phyloP scores from a whole-genome alignment of 2,888 invertebrate species.

The Ornithoptera alexandrae region DNA sequence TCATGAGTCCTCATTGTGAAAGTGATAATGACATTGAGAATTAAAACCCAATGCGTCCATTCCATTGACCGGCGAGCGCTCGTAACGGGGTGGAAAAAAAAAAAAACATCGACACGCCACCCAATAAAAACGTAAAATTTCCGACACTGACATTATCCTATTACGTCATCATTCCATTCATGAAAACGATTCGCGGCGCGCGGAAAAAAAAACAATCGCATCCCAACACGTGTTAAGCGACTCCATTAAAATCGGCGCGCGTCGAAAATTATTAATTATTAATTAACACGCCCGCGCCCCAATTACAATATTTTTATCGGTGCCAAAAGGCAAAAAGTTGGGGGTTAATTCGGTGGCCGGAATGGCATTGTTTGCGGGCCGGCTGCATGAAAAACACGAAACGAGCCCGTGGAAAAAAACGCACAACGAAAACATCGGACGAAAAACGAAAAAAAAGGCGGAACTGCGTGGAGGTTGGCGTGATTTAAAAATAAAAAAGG shows the following conservation, averaged over 20 bases:
- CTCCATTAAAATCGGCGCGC: slow-evolving; percentile 65
- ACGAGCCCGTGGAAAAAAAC: slow-evolving; percentile 64
- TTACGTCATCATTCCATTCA: slow-evolving; percentile 80
- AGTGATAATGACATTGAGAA: slow-evolving; percentile 80
- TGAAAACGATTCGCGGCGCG: slow-evolving; percentile 66
- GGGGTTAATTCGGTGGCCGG: slow-evolving; percentile 76
- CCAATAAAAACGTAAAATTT: slow-evolving; percentile 79
- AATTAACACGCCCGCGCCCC: slow-evolving; percentile 70
- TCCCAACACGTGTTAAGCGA: slow-evolving; percentile 74
- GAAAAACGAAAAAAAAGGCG: slow-evolving; percentile 51
- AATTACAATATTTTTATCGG: slow-evolving; percentile 80
- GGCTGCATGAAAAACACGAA: slow-evolving; percentile 71
- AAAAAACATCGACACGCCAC: slow-evolving; percentile 67
- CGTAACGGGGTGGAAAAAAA: slow-evolving; percentile 44
- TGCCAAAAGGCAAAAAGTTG: slow-evolving; percentile 74
- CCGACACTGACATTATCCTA: slow-evolving; percentile 77
- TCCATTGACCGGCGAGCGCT: slow-evolving; percentile 70
- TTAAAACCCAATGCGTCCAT: slow-evolving; percentile 74
- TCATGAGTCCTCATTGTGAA: slow-evolving; percentile 67
- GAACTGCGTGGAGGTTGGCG: slow-evolving; percentile 65
- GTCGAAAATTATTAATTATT: slow-evolving; percentile 79
- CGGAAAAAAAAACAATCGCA: slow-evolving; percentile 69
- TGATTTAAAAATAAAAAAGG: slow-evolving; percentile 79
- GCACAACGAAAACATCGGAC: slow-evolving; percentile 58
- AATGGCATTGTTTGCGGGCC: slow-evolving; percentile 77